phyloP scores from a whole-genome alignment of 2,797 vertebrate genomes.

The Pseudopleuronectes americanus region DNA sequence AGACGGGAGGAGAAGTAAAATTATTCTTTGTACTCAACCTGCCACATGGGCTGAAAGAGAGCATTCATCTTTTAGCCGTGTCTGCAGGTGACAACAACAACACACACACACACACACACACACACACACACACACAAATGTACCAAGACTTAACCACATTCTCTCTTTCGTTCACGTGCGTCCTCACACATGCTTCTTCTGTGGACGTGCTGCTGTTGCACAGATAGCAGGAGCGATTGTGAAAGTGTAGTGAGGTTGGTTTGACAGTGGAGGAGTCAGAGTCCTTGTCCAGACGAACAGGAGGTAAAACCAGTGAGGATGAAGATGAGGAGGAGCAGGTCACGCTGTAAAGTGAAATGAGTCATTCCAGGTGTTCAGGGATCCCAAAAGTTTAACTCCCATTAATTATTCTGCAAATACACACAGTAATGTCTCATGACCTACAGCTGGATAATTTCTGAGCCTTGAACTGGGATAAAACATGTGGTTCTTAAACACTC shows the following conservation, averaged over 20 bases:
- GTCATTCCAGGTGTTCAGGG: too few species aligned
- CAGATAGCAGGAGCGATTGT: slow-evolving; percentile 30
- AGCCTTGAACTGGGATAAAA: too few species aligned
- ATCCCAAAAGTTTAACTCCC: too few species aligned
- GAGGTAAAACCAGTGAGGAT: slow-evolving; percentile 2
- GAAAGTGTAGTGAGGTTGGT: slow-evolving; percentile 21
- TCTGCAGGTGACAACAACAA: slow-evolving; percentile 74
- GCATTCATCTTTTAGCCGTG: slow-evolving; percentile 79
- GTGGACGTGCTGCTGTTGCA: slow-evolving; percentile 42
- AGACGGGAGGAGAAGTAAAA: slow-evolving; percentile 79
- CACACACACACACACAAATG: slow-evolving; percentile 10
- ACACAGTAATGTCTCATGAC: too few species aligned
- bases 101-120: slow-evolving; percentile 18
- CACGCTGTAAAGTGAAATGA: too few species aligned
- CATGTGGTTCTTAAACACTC: too few species aligned
- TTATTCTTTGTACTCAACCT: slow-evolving; percentile 81
- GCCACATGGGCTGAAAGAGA: slow-evolving; percentile 73
- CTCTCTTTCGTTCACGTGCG: slow-evolving; percentile 48
- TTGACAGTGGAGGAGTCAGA: not conserved
- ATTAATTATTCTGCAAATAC: too few species aligned
- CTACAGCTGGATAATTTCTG: too few species aligned
- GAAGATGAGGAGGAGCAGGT: slow-evolving; percentile 14
- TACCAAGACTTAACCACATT: slow-evolving; percentile 37
- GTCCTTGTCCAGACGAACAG: slow-evolving; percentile 8
- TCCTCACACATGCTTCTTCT: slow-evolving; percentile 35